Evolutionary conservation across 2,113 vertebrate species (phyloP), one percentile per base, ranked within the genome.

Genomic region (Heloderma charlesbogerti): DNA sequence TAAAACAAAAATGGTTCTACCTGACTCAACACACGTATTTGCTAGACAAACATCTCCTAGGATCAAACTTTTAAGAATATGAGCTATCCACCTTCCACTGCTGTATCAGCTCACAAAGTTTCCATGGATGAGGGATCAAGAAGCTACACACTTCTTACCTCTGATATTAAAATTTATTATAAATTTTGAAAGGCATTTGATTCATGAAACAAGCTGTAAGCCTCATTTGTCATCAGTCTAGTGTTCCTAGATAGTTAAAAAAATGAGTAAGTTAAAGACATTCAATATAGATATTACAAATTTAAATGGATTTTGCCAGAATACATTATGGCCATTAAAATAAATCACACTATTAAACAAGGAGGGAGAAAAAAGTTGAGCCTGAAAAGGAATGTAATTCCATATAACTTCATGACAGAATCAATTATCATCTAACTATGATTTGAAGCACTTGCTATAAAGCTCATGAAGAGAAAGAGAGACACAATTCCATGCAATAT

Each of bases 231-330:
- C 95, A 96, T 90, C 91, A 94, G 94, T 91, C 85, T 92, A 89
- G 94, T 96, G 92, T 77, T 92, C 85, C 86, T 88, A 34, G 48
- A 74, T 89, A 88, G 3, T 95, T 92, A 25, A 40, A 69, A 90
- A 90, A 90, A 95, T 94, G 91, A 96, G 95, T 96, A 97, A 94
- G 97, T 96, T 93, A 96, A 84, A 96, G 90, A 93, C 93, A 91
- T 97, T 96, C 96, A 96, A 95, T 97, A 96, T 92, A 97, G 96
- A 97, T 97, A 96, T 97, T 96, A 95, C 92, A 96, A 94, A 94
- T 95, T 93, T 94, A 96, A 97, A 96, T 97, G 93, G 95, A 96
- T 97, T 97, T 97, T 97, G 92, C 96, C 92, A 90, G 92, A 97
- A 94, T 93, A 93, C 93, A 94, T 97, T 96, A 96, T 27, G 88